Conservation (phyloP, 2,113 vertebrate genomes). For the Apistogramma diplotaenia region DNA sequence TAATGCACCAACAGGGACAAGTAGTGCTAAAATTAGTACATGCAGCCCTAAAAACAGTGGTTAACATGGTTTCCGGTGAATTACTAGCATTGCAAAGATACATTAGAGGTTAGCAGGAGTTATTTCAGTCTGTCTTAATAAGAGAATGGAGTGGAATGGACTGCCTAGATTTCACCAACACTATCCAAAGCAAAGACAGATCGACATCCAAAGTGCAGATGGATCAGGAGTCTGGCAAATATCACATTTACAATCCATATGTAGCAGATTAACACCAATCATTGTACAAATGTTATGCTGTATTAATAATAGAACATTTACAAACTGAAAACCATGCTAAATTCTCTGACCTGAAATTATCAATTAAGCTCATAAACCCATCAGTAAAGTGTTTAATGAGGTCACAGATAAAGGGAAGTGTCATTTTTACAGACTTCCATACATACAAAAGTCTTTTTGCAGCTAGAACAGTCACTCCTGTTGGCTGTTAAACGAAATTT, state of each 20-base stretch:
- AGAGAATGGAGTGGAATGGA: not conserved
- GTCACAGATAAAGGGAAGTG: not conserved
- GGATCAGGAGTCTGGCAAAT: not conserved
- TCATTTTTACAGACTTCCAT: too few relatives aligned
- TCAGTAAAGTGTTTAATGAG: not conserved
- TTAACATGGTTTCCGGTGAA: not conserved
- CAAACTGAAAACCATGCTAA: not conserved
- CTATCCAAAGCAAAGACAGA: not conserved
- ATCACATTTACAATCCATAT: not conserved
- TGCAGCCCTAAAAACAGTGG: not conserved
- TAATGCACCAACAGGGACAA: not conserved
- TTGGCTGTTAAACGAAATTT: not conserved
- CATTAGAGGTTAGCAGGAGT: not conserved
- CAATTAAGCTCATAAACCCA: not conserved
- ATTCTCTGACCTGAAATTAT: not conserved
- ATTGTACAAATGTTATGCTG: not conserved
- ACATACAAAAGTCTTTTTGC: too few relatives aligned
- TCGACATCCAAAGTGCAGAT: not conserved
- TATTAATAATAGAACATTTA: not conserved
- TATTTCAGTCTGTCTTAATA: not conserved
- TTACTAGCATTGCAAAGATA: not conserved
- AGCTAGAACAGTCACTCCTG: not conserved
- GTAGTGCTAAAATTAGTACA: not conserved
- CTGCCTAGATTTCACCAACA: not conserved
- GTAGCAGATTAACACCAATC: not conserved